Base-by-base conservation (phyloP, 2,888 invertebrate species). In the Coremacera marginata region DNA sequence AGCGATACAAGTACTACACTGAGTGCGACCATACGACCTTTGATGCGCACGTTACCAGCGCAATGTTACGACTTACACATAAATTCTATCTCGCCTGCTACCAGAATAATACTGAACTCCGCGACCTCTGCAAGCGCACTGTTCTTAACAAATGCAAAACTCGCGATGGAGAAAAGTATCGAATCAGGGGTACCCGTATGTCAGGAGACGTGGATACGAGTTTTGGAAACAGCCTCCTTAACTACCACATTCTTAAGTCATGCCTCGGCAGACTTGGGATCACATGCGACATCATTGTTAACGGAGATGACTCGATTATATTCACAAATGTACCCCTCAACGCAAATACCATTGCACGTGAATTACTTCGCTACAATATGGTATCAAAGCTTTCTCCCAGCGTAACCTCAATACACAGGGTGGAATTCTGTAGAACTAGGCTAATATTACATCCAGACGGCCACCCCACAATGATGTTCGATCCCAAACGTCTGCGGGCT, bases 151-250 rank as follows among this genome's bases (percentile, higher is more conserved):
- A 31, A 1, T 22, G 25, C 27, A 22, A 27, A 25, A 25, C 31
- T 19, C 25, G 57, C 31, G 73, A 49, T 25, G 76, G 71, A 8
- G 71, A 71, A 60, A 14, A 14, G 11, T 68, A 57, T 31, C 51
- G 14, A 14, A 27, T 57, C 49, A 11, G 9, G 7, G 75, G 70
- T 4, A 77, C 70, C 11, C 70, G 75, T 14, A 78, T 78, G 78
- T 78, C 78, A n/a, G 78, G 78, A 14, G 78, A 78, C 71, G 75
- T 78, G 44, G 78, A 78, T 44, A 78, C 78, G 0, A 19, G 65
- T 16, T 37, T 76, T 16, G 78, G 78, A 25, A 78, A 78, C 67
- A 71, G 78, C 71, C 60, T 78, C 55, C 55, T 78, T 65, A 70
- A 37, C 37, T 37, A 8, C 37, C 37, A 37, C 8, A 37, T 37